Evolutionary conservation across 1,140 invertebrate species (phyloP), one percentile per base, ranked within the genome.

Genomic region (Drosophila tsacasi): DNA sequence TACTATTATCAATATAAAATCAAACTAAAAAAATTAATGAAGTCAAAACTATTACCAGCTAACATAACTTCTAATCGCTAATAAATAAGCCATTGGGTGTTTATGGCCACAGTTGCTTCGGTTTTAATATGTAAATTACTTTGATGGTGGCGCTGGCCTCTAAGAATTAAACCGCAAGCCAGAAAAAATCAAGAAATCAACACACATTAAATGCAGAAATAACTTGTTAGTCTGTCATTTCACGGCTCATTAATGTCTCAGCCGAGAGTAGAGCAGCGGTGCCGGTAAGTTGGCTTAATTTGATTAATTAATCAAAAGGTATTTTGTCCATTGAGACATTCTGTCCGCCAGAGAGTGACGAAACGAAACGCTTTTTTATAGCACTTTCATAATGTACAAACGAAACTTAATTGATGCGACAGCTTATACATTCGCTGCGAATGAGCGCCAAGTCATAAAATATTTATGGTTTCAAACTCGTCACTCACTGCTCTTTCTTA

Each of bases 181-280:
- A 59, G 12, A 50, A 76, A 67, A 71, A 60, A 47, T 63, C 5
- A 50, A 62, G 57, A 66, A 61, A 64, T 32, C 44, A 66, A 62
- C 3, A 19, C 3, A 19, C n/a, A 50, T 68, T 52, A 21, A 52
- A 54, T 54, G 46, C 49, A 46, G 27, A 19, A 71, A 69, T 77
- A 87, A 87, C 83, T 89, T 63, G 83, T 87, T 80, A 37, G 62
- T 35, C 66, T 72, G 72, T 76, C 58, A 62, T 80, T 87, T 89
- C 69, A 77, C 49, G 84, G 60, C 84, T 81, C 84, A 83, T 87
- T 89, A 78, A 89, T 68, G 84, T 77, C 65, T 47, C 40, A 65
- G 57, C 44, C 66, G 27, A 77, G 67, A 67, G 77, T 52, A 42
- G 50, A 55, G 32, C 63, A 49, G 63, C 30, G 30, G 47, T 52